phyloP scores from a whole-genome alignment of 35 echinoderm and acorn worm species.

The Eucidaris tribuloides region DNA sequence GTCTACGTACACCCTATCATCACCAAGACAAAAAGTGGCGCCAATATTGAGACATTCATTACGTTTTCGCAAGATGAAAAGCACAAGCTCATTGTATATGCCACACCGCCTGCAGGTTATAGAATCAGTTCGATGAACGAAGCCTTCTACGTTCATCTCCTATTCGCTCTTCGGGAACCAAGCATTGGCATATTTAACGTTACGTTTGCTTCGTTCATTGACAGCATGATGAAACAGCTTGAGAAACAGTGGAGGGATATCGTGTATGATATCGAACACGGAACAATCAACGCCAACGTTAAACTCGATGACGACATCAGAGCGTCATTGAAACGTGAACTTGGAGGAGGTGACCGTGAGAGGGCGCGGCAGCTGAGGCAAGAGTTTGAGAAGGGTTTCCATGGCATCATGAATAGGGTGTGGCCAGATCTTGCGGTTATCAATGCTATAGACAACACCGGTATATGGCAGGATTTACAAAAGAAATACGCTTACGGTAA shows the following conservation, averaged over 20 bases:
- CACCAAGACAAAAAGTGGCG: constrained; percentile 21
- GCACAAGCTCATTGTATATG: background rate
- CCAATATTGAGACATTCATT: background rate
- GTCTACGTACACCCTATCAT: background rate
- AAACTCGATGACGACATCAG: constrained; percentile 16
- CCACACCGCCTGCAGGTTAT: constrained; percentile 27
- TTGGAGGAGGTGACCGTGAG: background rate
- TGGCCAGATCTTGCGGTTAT: constrained; percentile 45
- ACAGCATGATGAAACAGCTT: constrained; percentile 4
- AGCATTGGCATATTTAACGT: background rate
- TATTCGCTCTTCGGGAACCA: background rate
- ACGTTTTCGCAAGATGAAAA: background rate
- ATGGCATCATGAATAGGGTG: constrained; percentile 41
- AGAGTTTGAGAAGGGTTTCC: constrained; percentile 52
- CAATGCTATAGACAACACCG: background rate
- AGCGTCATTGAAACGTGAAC: background rate
- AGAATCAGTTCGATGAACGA: background rate
- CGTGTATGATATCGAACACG: constrained; percentile 25
- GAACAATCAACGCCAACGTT: constrained; percentile 9
- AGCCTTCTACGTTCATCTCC: constrained; percentile 16
- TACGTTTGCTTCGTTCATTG: background rate
- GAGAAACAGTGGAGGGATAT: constrained; percentile 33
- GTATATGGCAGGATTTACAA: background rate
- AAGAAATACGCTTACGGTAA: constrained; percentile 52
- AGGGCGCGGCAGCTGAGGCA: constrained; percentile 11